Conservation (phyloP, 2,888 invertebrate genomes). For the Melinopterus prodromus region DNA sequence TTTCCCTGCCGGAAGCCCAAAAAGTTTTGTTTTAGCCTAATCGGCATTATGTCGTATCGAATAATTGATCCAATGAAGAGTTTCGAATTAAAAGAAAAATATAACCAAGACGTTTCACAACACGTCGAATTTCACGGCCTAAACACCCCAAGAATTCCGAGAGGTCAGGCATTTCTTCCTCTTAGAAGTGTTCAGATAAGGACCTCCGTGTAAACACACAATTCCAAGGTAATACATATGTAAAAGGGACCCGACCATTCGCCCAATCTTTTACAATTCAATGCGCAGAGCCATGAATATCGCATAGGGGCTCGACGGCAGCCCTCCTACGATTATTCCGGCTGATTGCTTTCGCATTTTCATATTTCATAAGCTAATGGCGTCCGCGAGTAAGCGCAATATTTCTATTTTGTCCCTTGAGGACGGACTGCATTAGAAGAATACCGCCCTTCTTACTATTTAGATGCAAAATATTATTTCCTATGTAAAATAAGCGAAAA, state of each 20-base stretch:
- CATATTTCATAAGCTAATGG: constrained; percentile 24
- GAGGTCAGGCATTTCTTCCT: constrained; percentile 26
- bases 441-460: not conserved
- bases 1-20: not conserved
- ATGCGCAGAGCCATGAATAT: constrained; percentile 48
- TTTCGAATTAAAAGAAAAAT: not conserved
- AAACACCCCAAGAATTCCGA: constrained; percentile 5
- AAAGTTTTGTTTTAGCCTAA: not conserved
- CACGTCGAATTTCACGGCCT: too few relatives aligned
- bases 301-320: constrained; percentile 45
- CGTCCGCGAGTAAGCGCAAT: not conserved
- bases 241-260: constrained; percentile 46
- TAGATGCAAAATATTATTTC: too few relatives aligned
- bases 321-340: constrained; percentile 41
- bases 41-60: not conserved
- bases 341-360: constrained; percentile 38
- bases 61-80: not conserved
- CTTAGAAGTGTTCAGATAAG: constrained; percentile 42
- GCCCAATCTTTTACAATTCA: constrained; percentile 51
- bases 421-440: not conserved
- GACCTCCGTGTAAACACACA: constrained; percentile 49
- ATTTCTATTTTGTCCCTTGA: constrained; percentile 21
- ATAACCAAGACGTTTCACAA: too few relatives aligned
- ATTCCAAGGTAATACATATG: constrained; percentile 48
- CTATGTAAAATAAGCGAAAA: too few relatives aligned